Evolutionary conservation across 1,140 invertebrate species (phyloP).

Genomic region (Meloidogyne exigua): DNA sequence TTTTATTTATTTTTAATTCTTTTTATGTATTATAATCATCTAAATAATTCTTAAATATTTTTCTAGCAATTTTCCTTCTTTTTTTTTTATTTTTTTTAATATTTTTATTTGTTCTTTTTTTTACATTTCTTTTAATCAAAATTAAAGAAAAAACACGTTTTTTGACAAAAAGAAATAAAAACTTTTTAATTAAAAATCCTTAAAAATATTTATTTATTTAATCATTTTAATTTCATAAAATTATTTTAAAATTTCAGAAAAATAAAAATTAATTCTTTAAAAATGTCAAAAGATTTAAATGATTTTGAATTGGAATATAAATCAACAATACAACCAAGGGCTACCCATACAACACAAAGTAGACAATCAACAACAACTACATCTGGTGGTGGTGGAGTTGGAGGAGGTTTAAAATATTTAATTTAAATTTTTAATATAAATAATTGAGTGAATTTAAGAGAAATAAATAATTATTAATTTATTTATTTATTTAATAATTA

Average conservation of each 20-base stretch:
- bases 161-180: neutral
- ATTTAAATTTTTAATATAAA: neutral
- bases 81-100: neutral
- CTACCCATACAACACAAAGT: conserved; percentile 55
- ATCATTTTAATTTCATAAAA: neutral
- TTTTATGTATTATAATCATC: neutral
- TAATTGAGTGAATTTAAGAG: too few species aligned
- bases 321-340: conserved; percentile 62
- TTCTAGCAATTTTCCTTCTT: neutral
- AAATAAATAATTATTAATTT: too few species aligned
- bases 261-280: conserved; percentile 11
- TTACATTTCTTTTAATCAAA: too few species aligned
- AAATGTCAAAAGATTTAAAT: conserved; percentile 36
- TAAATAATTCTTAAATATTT: neutral
- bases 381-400: conserved; percentile 41
- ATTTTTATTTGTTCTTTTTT: neutral
- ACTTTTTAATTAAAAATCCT: neutral
- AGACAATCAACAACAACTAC: conserved; percentile 49
- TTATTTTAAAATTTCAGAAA: conserved; percentile 7
- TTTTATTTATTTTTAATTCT: neutral
- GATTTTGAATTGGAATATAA: conserved; percentile 53
- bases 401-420: conserved; percentile 35
- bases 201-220: neutral
- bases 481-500: too few species aligned
- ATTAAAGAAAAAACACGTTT: neutral